Conservation (phyloP, 2,113 vertebrate species). For the Mustela nigripes region DNA sequence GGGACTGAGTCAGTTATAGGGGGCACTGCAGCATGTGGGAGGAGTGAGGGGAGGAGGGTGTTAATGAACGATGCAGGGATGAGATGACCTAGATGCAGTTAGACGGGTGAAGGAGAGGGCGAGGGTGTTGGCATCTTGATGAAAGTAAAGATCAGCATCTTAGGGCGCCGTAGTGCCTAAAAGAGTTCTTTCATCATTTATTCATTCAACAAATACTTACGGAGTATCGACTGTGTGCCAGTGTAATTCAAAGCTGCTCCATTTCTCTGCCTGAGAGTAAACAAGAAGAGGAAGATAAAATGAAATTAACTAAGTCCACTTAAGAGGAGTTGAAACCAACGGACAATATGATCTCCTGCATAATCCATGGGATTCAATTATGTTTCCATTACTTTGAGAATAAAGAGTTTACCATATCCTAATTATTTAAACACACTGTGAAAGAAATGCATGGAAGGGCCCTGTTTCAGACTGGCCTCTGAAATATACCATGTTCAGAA, state of each 20-base stretch:
- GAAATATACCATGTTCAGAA: conserved; percentile 19
- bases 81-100: background rate
- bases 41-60: background rate
- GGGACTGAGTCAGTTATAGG: background rate
- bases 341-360: background rate
- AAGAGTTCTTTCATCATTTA: background rate
- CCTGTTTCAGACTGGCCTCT: background rate
- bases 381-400: conserved; percentile 5
- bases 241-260: background rate
- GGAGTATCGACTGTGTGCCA: background rate
- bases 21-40: background rate
- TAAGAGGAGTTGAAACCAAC: background rate
- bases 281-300: conserved; percentile 1
- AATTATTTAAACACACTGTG: background rate
- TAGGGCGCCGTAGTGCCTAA: background rate
- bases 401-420: background rate
- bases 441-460: background rate
- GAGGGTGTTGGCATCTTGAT: background rate
- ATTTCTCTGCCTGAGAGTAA: background rate
- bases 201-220: conserved; percentile 8
- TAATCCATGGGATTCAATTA: background rate
- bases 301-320: conserved; percentile 16
- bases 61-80: background rate
- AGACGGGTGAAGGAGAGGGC: background rate
- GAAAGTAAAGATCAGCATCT: background rate